phyloP scores from a whole-genome alignment of 2,113 vertebrate species.

The Empidonax alnorum region DNA sequence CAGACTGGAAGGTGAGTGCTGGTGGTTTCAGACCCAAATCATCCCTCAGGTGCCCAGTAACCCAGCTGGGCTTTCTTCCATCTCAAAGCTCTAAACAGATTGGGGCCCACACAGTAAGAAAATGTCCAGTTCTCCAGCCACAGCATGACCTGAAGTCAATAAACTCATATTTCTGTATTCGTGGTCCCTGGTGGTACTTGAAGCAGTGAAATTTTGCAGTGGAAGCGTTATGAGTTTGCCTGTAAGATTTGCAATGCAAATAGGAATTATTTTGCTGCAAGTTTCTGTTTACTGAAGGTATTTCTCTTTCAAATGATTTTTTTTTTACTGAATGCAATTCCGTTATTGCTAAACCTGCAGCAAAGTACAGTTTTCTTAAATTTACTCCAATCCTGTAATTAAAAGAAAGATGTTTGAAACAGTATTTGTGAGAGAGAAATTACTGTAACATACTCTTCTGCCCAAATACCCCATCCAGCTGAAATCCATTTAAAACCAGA shows the following conservation, averaged over 20 bases:
- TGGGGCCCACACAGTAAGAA: neutral
- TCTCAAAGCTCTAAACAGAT: neutral
- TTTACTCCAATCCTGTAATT: neutral
- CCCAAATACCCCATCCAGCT: neutral
- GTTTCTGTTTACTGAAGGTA: neutral
- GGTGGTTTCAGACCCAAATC: neutral
- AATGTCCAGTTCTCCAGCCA: neutral
- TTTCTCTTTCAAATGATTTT: neutral
- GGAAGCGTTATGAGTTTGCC: neutral
- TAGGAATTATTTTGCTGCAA: slow-evolving; percentile 2
- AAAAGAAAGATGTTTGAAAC: neutral
- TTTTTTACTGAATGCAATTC: neutral
- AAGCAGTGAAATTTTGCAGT: neutral
- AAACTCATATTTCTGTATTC: neutral
- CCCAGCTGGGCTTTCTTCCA: neutral
- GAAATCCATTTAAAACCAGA: neutral
- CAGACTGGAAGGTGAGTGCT: slow-evolving; percentile 90
- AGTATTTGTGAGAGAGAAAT: neutral
- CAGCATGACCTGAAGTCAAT: neutral
- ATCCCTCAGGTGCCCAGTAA: neutral
- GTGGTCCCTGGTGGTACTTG: neutral
- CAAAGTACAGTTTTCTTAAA: neutral
- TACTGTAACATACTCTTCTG: neutral
- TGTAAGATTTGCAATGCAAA: slow-evolving; percentile 43
- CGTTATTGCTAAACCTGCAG: neutral